Base-by-base conservation (phyloP, 2,113 vertebrate genomes). In the Oryzias celebensis region DNA sequence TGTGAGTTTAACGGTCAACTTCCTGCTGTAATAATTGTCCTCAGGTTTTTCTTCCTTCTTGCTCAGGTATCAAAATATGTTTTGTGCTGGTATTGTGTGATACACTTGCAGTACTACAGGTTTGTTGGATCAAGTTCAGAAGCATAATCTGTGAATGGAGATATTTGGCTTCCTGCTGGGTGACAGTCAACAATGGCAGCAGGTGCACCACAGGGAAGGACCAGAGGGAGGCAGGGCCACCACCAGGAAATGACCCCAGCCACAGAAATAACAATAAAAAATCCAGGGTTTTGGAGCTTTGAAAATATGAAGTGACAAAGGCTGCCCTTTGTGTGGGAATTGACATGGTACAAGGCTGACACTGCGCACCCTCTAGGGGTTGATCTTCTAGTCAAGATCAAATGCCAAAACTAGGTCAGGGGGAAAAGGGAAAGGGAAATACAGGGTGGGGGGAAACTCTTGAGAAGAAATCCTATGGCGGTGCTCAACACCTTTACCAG, bases 241-340 rank as follows among this genome's bases (percentile, higher is more conserved):
- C 74, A 75, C 73, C 67, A 79, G 76, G 83, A 81, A 81, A 24
- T 86, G 81, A 88, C 87, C 82, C 82, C 77, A 73, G 78, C 81
- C 75, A 73, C 74, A 58, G 31, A 75, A 85, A 87, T 73, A 80
- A 87, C 82, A 84, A 79, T 78, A 62, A 77, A 85, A 85, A 82
- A 71, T 54, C 68, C 62, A 26, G 81, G 71, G 49, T 87, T 88
- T 81, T 78, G 85, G 83, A 87, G 81, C 78, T 81, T 84, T 78
- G 85, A 83, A 90, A 90, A 92, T 91, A 78, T 91, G 88, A 92
- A 91, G 90, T 92, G 91, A 93, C 90, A 90, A 89, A 87, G 78
- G 78, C 62, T 91, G 87, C 77, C 91, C 90, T 90, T 91, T 90
- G 90, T 89, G 85, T 80, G 77, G 81, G 84, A 88, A 87, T 82